A percentile compares a stretch with the other conserved stretches of the same genome.
Conservation (phyloP, 1,140 invertebrate species). For the Nymphalis io region DNA sequence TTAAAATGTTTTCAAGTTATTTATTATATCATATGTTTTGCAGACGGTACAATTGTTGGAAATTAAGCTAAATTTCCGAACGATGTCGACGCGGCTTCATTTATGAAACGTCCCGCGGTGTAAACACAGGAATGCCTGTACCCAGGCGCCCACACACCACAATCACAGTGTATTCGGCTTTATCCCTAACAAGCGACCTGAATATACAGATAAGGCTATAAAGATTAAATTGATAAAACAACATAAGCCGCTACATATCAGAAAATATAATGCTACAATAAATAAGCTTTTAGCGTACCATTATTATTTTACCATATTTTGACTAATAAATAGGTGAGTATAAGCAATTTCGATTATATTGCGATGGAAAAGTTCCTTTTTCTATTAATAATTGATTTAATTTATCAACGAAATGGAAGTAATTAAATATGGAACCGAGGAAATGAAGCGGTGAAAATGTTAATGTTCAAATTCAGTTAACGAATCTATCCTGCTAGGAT, state of each 20-base stretch:
- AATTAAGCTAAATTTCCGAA: conserved; percentile 54
- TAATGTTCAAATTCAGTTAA: conserved; percentile 1
- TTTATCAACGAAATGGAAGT: background rate
- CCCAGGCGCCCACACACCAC: conserved; percentile 39
- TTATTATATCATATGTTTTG: conserved; percentile 12
- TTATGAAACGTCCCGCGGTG: conserved; percentile 54
- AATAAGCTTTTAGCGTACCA: background rate
- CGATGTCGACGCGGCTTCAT: conserved; percentile 50
- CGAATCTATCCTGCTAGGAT: background rate
- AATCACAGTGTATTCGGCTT: conserved; percentile 35
- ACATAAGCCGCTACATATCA: background rate
- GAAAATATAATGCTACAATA: background rate
- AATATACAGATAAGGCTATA: conserved; percentile 36
- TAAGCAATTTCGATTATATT: too few relatives aligned
- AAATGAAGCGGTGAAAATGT: conserved; percentile 7
- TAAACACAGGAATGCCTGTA: conserved; percentile 40
- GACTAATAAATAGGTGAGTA: too few relatives aligned
- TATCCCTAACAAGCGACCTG: conserved; percentile 23
- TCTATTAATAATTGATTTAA: background rate
- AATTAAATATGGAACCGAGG: background rate
- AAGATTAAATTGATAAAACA: conserved; percentile 12
- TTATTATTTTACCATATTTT: background rate
- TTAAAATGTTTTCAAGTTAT: background rate
- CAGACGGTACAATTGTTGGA: conserved; percentile 44
- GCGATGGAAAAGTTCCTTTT: background rate